Conservation (phyloP, 2,797 vertebrate species). For the Enteromius paludinosus region DNA sequence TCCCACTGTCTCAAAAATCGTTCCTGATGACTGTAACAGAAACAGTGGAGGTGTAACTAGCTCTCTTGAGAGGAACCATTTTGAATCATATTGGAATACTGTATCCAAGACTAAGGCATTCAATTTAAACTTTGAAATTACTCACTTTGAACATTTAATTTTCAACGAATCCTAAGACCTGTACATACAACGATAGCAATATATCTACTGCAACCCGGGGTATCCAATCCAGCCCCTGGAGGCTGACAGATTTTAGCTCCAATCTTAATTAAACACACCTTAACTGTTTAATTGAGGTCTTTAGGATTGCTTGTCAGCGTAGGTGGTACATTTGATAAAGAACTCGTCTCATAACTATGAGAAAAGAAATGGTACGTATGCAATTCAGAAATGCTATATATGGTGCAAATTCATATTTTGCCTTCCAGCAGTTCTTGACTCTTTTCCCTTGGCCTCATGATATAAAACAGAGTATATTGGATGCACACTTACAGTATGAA, state of each 20-base stretch:
- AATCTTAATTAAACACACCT: slow-evolving; percentile 16
- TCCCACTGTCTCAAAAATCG: slow-evolving; percentile 27
- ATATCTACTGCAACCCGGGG: too few species aligned
- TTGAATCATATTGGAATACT: slow-evolving; percentile 28
- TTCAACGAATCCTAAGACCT: not conserved
- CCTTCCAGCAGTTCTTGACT: not conserved
- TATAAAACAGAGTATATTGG: not conserved
- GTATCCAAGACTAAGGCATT: slow-evolving; percentile 5
- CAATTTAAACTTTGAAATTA: not conserved
- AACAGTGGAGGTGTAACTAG: slow-evolving; percentile 43
- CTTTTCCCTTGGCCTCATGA: not conserved
- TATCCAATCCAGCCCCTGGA: slow-evolving; percentile 1
- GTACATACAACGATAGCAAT: not conserved
- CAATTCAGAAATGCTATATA: not conserved
- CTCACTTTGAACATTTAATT: slow-evolving; percentile 11
- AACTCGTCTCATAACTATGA: not conserved
- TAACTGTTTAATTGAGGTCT: slow-evolving; percentile 4
- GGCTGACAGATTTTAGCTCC: not conserved
- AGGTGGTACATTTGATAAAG: not conserved
- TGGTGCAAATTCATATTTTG: not conserved
- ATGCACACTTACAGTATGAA: not conserved
- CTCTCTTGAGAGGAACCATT: slow-evolving; percentile 36
- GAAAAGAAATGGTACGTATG: not conserved
- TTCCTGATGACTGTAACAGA: slow-evolving; percentile 48
- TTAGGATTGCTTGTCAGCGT: not conserved